phyloP scores from a whole-genome alignment of 2,113 vertebrate species.

The Syngnathus typhle region DNA sequence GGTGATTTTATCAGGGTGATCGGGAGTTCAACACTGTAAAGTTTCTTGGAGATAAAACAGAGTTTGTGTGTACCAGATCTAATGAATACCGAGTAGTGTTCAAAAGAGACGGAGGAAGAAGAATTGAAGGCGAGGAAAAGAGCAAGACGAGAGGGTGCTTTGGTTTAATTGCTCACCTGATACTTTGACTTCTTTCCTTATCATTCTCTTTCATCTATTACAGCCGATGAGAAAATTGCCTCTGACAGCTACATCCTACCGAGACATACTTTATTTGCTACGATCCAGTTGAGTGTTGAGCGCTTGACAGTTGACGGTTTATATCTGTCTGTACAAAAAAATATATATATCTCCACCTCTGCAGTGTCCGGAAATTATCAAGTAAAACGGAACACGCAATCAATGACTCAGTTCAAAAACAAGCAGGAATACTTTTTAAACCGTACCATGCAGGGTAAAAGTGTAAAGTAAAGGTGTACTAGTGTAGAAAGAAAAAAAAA shows the following conservation, averaged over 20 bases:
- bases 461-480: neutral
- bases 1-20: conserved; percentile 66
- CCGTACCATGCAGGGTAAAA: neutral
- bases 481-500: neutral
- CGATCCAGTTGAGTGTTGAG: conserved; percentile 19
- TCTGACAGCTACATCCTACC: conserved; percentile 38
- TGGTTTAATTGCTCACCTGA: conserved; percentile 67
- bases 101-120: conserved; percentile 20
- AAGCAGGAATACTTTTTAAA: neutral
- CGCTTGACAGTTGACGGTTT: neutral
- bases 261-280: conserved; percentile 26
- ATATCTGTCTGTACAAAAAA: neutral
- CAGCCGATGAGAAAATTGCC: conserved; percentile 42
- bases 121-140: conserved; percentile 37
- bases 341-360: too few species aligned
- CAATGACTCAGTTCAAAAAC: neutral
- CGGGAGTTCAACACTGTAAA: conserved; percentile 62
- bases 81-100: conserved; percentile 52
- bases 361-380: neutral
- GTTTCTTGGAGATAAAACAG: conserved; percentile 65
- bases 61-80: conserved; percentile 45
- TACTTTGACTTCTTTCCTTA: conserved; percentile 53
- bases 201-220: conserved; percentile 46
- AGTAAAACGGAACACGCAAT: neutral
- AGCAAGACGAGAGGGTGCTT: conserved; percentile 45